These are phyloP conservation scores for Mythimna lalbum DNA, from an alignment of 2,888 invertebrate genomes.

Conservation along the genomic window DNA sequence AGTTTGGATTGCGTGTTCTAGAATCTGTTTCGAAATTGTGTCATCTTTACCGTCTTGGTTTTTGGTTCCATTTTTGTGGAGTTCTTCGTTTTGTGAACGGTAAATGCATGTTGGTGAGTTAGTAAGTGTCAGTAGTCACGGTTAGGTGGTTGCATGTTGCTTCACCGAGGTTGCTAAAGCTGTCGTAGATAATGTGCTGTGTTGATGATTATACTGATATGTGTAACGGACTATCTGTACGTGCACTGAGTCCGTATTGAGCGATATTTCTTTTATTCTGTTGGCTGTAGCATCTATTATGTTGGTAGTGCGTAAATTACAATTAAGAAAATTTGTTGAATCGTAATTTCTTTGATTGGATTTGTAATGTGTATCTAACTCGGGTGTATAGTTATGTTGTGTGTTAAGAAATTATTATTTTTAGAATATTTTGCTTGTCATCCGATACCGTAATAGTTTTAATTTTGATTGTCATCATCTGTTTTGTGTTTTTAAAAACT, in stretches of 20 bases:
- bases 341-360: constrained; percentile 32
- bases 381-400: constrained; percentile 27
- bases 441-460: background rate
- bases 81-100: constrained; percentile 49
- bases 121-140: constrained; percentile 85
- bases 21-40: constrained; percentile 39
- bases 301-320: constrained; percentile 57
- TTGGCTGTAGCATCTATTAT: constrained; percentile 62
- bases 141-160: constrained; percentile 79
- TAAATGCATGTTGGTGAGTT: constrained; percentile 66
- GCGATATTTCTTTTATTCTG: constrained; percentile 57
- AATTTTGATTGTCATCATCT: background rate
- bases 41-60: constrained; percentile 36
- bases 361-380: constrained; percentile 36
- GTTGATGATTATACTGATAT: constrained; percentile 81
- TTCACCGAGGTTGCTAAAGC: constrained; percentile 86
- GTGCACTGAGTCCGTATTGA: constrained; percentile 71
- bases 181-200: constrained; percentile 81
- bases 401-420: constrained; percentile 9
- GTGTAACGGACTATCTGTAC: constrained; percentile 84
- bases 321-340: constrained; percentile 42
- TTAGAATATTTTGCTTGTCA: background rate
- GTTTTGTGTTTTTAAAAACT: background rate
- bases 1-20: constrained; percentile 39
- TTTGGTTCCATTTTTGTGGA: constrained; percentile 37